A percentile compares a stretch with the other conserved stretches of the same genome.
Conservation (phyloP, 2,113 vertebrate genomes). For the Fulmarus glacialis region DNA sequence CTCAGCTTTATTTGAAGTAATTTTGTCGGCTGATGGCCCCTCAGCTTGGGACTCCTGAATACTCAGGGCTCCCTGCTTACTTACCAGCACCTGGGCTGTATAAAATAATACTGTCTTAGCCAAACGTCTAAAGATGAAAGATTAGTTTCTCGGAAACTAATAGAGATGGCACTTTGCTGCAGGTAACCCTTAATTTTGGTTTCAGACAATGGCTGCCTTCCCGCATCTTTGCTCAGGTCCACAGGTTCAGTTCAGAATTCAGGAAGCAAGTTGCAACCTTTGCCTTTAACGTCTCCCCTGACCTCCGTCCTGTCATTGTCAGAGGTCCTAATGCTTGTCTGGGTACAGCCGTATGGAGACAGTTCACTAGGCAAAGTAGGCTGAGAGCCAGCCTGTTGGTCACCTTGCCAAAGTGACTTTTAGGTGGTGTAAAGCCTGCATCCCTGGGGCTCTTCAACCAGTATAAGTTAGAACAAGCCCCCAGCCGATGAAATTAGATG, state of each 20-base stretch:
- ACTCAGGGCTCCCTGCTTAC: not conserved
- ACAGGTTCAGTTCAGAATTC: not conserved
- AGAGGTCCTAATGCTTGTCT: not conserved
- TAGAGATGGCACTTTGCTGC: not conserved
- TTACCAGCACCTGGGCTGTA: not conserved
- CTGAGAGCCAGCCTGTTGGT: not conserved
- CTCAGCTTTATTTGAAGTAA: not conserved
- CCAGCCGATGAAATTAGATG: not conserved
- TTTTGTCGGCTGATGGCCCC: not conserved
- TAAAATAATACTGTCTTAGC: not conserved
- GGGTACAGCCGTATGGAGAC: not conserved
- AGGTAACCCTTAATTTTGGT: not conserved
- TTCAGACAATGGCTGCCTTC: not conserved
- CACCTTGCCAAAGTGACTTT: not conserved
- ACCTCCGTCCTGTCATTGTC: not conserved
- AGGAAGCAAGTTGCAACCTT: not conserved
- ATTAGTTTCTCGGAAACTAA: not conserved
- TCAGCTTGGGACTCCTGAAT: not conserved
- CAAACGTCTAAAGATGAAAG: not conserved
- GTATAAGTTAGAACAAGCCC: not conserved
- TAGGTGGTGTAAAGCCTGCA: not conserved
- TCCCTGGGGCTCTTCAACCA: not conserved
- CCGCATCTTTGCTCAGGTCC: not conserved
- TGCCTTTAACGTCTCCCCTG: not conserved
- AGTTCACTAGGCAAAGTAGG: not conserved